Percentiles rank a stretch among this genome's conserved stretches.
These are phyloP conservation scores for Volucella bombylans DNA, from an alignment of 2,888 invertebrate species.

Conservation along the genomic window DNA sequence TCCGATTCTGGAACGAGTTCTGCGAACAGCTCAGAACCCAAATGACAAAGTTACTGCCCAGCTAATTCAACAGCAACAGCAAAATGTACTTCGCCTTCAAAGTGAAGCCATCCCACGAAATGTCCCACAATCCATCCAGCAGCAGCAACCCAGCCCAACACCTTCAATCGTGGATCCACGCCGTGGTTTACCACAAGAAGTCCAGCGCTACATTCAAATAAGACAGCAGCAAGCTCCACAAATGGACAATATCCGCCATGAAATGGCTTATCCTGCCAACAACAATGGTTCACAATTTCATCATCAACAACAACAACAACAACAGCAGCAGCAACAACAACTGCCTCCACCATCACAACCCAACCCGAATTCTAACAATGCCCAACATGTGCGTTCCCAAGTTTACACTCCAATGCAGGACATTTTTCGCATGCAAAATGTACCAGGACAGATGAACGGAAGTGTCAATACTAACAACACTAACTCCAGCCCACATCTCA, in stretches of 20 bases:
- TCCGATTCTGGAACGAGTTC: conserved; percentile 92
- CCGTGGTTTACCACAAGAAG: conserved; percentile 77
- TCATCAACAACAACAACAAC: conserved; percentile 76
- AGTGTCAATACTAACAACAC: conserved; percentile 77
- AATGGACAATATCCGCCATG: conserved; percentile 77
- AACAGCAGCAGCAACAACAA: conserved; percentile 77
- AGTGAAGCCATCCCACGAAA: conserved; percentile 80
- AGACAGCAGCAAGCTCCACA: conserved; percentile 76
- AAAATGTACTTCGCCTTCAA: conserved; percentile 83
- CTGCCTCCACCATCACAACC: conserved; percentile 67
- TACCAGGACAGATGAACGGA: conserved; percentile 75
- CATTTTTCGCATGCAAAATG: conserved; percentile 79
- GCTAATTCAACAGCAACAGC: conserved; percentile 84
- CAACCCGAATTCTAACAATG: conserved; percentile 51
- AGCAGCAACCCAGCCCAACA: conserved; percentile 70
- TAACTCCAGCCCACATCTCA: conserved; percentile 82
- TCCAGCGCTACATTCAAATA: conserved; percentile 81
- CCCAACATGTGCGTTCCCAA: conserved; percentile 76
- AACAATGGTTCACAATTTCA: conserved; percentile 75
- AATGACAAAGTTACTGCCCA: conserved; percentile 83
- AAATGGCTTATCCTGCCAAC: conserved; percentile 59
- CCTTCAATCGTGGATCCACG: conserved; percentile 53
- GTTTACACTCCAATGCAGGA: conserved; percentile 79
- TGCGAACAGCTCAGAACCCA: conserved; percentile 90
- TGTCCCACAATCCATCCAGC: conserved; percentile 75